Evolutionary conservation across 1,140 invertebrate species (phyloP).

Genomic region (Ceratina australensis): DNA sequence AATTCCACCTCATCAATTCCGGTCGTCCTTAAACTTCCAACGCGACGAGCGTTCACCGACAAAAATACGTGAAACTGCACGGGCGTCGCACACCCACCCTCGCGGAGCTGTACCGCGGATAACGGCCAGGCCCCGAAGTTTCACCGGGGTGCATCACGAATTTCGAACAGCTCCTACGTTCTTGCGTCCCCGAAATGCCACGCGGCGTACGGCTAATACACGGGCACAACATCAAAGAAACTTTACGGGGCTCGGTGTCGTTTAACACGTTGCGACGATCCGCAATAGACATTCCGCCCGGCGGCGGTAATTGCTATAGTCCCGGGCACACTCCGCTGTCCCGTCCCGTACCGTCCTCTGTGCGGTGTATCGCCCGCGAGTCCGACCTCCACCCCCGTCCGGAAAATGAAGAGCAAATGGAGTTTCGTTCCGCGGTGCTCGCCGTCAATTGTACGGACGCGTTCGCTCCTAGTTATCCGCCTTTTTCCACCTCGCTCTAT

Average conservation of each 20-base stretch:
- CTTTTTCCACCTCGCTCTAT: neutral
- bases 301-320: conserved; percentile 53
- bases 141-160: conserved; percentile 12
- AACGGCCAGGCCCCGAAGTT: conserved; percentile 12
- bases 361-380: conserved; percentile 33
- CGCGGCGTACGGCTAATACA: conserved; percentile 29
- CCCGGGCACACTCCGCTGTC: conserved; percentile 30
- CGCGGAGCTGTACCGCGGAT: neutral
- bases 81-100: neutral
- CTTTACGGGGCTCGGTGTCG: conserved; percentile 57
- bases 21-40: conserved; percentile 8
- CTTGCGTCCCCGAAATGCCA: conserved; percentile 13
- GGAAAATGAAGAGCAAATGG: conserved; percentile 42
- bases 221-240: conserved; percentile 58
- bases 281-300: conserved; percentile 38
- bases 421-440: conserved; percentile 40
- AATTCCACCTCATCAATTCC: conserved; percentile 33
- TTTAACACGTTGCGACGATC: conserved; percentile 56
- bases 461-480: neutral
- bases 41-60: conserved; percentile 11
- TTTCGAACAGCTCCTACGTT: conserved; percentile 37
- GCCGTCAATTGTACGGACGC: conserved; percentile 23
- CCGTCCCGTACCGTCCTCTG: neutral
- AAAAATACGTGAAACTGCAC: conserved; percentile 37
- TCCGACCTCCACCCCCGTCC: no score